Conservation (phyloP, 2,888 invertebrate species). For the Empis stercorea region DNA sequence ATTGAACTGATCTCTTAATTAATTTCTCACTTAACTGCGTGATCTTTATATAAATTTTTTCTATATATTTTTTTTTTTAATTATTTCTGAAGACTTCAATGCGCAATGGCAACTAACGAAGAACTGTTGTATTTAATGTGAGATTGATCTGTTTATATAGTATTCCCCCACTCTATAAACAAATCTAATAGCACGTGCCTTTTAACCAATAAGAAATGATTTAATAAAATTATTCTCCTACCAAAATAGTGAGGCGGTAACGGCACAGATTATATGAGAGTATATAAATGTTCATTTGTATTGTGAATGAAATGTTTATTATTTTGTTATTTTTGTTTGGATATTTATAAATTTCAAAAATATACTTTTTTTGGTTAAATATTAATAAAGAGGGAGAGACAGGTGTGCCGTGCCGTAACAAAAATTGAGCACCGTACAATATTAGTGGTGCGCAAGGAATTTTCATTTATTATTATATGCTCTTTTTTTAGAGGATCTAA, state of each 20-base stretch:
- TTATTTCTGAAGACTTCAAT: not conserved
- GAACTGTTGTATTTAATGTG: conserved; percentile 21
- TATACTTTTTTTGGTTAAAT: no score
- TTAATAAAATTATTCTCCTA: not conserved
- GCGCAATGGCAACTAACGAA: conserved; percentile 22
- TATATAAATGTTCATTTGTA: no score
- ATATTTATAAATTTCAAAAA: no score
- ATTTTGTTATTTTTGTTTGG: no score
- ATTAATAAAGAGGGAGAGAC: not conserved
- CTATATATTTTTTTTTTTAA: conserved; percentile 5
- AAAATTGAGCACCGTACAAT: no score
- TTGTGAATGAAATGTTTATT: no score
- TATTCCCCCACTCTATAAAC: conserved; percentile 15
- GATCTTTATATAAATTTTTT: conserved; percentile 3
- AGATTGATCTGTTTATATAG: conserved; percentile 22
- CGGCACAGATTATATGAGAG: no score
- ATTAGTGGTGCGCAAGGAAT: no score
- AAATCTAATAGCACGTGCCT: conserved; percentile 19
- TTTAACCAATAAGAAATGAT: conserved; percentile 15
- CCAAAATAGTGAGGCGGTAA: not conserved
- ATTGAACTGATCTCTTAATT: conserved; percentile 3
- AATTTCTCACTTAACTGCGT: not conserved
- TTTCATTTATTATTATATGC: no score
- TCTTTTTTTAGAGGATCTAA: no score
- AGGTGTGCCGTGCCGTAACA: not conserved